Base-by-base conservation (phyloP, 2,113 vertebrate species). In the Oceanites oceanicus region DNA sequence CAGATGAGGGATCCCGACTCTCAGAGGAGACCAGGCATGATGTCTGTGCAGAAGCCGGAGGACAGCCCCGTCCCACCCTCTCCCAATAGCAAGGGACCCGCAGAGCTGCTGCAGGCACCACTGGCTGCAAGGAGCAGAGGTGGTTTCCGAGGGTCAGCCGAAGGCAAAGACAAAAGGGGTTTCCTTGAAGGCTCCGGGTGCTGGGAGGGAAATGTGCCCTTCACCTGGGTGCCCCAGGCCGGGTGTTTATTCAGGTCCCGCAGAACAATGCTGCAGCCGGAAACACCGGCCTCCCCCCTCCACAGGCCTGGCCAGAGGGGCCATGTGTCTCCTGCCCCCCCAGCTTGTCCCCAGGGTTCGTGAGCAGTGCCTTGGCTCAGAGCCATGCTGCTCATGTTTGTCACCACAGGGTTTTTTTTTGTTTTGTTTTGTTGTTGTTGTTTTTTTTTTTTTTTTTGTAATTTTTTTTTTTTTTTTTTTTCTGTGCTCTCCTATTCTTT, bases 191-290 rank as follows among this genome's bases (percentile, higher is more conserved):
- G 19, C 40, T 85, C 32, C 2, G 3, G 29, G 36, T 15, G 4
- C 22, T 25, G 44, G 8, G 26, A 94, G 78, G 50, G 59, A 92
- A 92, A 36, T 0, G 0, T 76, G 71, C 42, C 75, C 88, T 80
- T 79, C 11, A 13, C 67, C 63, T 58, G 71, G 75, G 75, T 93
- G 86, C 50, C 6, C 32, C 2, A 0, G 29, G 29, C 27, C 3
- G 11, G 18, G 29, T 95, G 90, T 96, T 97, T 96, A 79, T 96
- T 96, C 94, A 94, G 84, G 36, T 90, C 68, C 72, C 30, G 6
- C 19, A 90, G 92, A 94, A 95, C 95, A 96, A 90, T 90, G 63
- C n/a, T 3, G 4, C 34, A 56, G 82, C 77, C 0, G 4, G 94
- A 95, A 97, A 92, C 92, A 86, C 13, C 4, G 3, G 15, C 61